phyloP scores from a whole-genome alignment of 2,888 invertebrate species.

The Amphimallon solstitiale region DNA sequence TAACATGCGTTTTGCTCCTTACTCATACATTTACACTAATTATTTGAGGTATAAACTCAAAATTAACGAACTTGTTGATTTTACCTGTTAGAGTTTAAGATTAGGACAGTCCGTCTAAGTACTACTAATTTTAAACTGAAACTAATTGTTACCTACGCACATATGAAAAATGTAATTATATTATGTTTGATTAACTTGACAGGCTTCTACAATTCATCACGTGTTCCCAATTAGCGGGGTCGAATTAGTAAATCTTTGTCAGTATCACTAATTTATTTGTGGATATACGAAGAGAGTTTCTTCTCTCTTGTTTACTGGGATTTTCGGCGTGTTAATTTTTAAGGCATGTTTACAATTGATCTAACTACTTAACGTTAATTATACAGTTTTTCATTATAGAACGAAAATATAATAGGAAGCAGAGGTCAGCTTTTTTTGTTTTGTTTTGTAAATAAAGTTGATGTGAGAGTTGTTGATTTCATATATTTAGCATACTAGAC shows the following conservation, averaged over 20 bases:
- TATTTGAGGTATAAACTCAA: conserved; percentile 8
- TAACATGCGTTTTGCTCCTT: no score
- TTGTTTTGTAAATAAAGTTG: conserved; percentile 18
- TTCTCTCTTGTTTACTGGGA: conserved; percentile 14
- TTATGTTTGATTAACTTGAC: conserved; percentile 22
- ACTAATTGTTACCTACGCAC: conserved; percentile 6
- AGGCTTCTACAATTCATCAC: conserved; percentile 26
- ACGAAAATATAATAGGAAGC: conserved; percentile 19
- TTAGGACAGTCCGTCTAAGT: conserved; percentile 29
- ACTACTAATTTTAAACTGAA: conserved; percentile 28
- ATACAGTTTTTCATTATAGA: conserved; percentile 15
- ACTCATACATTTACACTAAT: not conserved
- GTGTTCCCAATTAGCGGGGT: conserved; percentile 31
- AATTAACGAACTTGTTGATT: conserved; percentile 24
- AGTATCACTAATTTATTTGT: conserved; percentile 28
- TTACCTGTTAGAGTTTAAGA: conserved; percentile 16
- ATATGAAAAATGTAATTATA: conserved; percentile 14
- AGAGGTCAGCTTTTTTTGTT: conserved; percentile 30
- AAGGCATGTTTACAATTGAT: conserved; percentile 33
- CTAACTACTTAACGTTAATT: conserved; percentile 29
- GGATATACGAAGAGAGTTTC: conserved; percentile 3
- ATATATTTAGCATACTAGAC: no score
- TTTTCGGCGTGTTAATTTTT: conserved; percentile 29
- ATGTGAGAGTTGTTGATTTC: conserved; percentile 9
- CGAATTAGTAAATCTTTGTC: conserved; percentile 28